A percentile compares a stretch with the other conserved stretches of the same genome.
Conservation (phyloP, 2,888 invertebrate genomes). For the Cerceris ruficornis region DNA sequence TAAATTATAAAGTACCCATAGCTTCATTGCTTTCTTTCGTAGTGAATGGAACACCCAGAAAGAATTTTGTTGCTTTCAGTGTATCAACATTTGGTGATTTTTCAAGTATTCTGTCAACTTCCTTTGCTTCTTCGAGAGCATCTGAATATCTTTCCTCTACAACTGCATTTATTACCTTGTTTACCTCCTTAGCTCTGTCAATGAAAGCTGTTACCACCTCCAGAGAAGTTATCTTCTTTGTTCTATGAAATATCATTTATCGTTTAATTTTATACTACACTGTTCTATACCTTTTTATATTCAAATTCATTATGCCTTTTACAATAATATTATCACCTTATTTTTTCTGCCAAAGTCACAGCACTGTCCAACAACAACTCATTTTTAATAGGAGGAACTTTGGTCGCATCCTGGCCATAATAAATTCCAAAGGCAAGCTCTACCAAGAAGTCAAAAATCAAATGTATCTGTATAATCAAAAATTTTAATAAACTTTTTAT, state of each 20-base stretch:
- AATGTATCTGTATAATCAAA: conserved; percentile 72
- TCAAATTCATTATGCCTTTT: not conserved
- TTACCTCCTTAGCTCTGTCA: conserved; percentile 89
- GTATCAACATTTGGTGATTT: conserved; percentile 84
- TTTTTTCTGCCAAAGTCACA: conserved; percentile 86
- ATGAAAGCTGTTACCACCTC: conserved; percentile 89
- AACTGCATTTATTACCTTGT: conserved; percentile 90
- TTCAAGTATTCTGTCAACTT: conserved; percentile 87
- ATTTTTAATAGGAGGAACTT: conserved; percentile 80
- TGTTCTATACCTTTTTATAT: not conserved
- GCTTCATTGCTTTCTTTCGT: conserved; percentile 94
- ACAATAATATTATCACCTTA: conserved; percentile 81
- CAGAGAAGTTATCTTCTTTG: conserved; percentile 85
- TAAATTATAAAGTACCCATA: conserved; percentile 82
- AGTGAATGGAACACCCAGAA: conserved; percentile 96
- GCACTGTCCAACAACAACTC: conserved; percentile 86
- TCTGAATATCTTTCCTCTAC: conserved; percentile 91
- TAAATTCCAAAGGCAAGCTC: conserved; percentile 81
- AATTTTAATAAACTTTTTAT: conserved; percentile 64
- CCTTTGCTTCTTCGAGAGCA: conserved; percentile 90
- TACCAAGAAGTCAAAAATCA: conserved; percentile 80
- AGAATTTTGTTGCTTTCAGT: conserved; percentile 88
- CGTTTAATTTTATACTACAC: conserved; percentile 84
- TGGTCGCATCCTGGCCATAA: conserved; percentile 78
- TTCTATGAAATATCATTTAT: conserved; percentile 59